Conservation (phyloP, 2,888 invertebrate genomes). For the Idaea dimidiata region DNA sequence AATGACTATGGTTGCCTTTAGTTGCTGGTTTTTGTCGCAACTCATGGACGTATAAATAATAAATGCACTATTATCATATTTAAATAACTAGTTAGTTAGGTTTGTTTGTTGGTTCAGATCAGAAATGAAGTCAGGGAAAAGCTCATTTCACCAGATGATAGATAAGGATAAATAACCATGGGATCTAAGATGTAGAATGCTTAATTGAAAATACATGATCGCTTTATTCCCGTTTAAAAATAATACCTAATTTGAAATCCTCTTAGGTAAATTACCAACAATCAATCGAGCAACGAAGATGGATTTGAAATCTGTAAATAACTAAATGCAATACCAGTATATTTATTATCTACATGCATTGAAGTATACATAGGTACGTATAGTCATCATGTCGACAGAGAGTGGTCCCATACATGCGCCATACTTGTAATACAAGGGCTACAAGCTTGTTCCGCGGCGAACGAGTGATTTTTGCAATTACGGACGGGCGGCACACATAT, state of each 20-base stretch:
- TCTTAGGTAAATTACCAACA: no score
- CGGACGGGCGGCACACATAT: conserved; percentile 74
- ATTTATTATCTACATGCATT: conserved; percentile 10
- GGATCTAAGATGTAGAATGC: no score
- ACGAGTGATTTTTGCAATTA: conserved; percentile 77
- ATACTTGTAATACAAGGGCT: conserved; percentile 50
- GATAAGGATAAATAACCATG: no score
- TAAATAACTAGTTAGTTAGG: no score
- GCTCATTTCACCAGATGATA: no score
- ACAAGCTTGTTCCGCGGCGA: conserved; percentile 39
- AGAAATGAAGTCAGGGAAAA: no score
- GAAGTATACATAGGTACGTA: conserved; percentile 20
- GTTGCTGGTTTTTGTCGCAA: conserved; percentile 32
- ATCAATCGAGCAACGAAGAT: no score
- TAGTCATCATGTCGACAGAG: conserved; percentile 24
- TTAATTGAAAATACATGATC: no score
- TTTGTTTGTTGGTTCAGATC: no score
- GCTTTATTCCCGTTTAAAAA: no score
- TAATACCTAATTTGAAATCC: no score
- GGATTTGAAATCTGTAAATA: neutral
- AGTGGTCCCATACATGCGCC: conserved; percentile 33
- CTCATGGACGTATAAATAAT: conserved; percentile 5
- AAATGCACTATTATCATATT: neutral
- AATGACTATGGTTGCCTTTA: conserved; percentile 37
- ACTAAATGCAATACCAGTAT: conserved; percentile 9